Evolutionary conservation across 2,888 invertebrate genomes (phyloP), one percentile per base, ranked within the genome.

Genomic region (Napeogenes sylphis): DNA sequence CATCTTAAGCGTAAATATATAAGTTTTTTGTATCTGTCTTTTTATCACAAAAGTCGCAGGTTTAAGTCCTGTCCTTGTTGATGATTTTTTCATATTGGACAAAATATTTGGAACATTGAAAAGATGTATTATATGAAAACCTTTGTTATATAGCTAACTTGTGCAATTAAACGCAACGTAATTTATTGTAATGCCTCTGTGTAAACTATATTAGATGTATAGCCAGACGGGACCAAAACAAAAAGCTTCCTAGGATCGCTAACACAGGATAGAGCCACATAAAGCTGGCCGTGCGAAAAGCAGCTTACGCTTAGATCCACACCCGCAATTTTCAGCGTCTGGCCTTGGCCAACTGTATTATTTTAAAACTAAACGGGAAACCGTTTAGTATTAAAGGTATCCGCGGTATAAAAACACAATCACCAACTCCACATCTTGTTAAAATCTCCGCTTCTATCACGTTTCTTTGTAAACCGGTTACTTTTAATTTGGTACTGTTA

Each of bases 381-480:
- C 66, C 64, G 46, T 65, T 68, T 13, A 64, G 68, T 12, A 66
- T 68, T 3, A 69, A 14, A 2, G 68, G 64, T 5, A 68, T 70
- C 6, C 67, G 58, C 12, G 68, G 70, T 33, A 68, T 68, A 46
- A 69, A 68, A 12, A 68, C 60, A 12, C 6, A 38, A 33, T 69
- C 70, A 4, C 70, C 68, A 8, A 55, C 61, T 21, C 64, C 65
- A 38, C 66, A 67, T 1, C 67, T 70, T 33, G 69, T 70, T 57
- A 71, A 57, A 61, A 71, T 70, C 55, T 65, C 42, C 2, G 68
- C 70, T 57, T 71, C 62, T 12, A 68, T 68, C 38, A 70, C 10
- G 32, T 69, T 61, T 38, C 13, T 12, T 54, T 63, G 42, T 12
- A 63, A 58, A 38, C 33, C 45, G 13, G 32, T 57, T 10, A 64